A percentile compares a stretch with the other conserved stretches of the same genome.
These are phyloP conservation scores for Pimpla rufipes DNA, from an alignment of 2,888 invertebrate genomes.

Conservation along the genomic window DNA sequence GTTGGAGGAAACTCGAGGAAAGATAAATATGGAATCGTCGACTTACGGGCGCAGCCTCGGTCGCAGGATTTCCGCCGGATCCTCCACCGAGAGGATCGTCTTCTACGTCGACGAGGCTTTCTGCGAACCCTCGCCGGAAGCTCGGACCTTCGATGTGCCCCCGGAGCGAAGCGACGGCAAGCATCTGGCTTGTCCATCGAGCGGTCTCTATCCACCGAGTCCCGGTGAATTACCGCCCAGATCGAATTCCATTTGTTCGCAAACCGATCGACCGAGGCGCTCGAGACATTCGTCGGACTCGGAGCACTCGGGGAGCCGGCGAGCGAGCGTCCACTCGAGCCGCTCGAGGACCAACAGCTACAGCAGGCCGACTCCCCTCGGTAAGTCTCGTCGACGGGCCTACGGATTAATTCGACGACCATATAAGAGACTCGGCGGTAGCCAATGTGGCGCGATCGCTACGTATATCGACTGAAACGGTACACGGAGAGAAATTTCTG, in stretches of 20 bases:
- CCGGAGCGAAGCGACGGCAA: constrained; percentile 54
- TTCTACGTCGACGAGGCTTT: constrained; percentile 77
- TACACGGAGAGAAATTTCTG: no score
- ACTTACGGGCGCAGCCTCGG: constrained; percentile 49
- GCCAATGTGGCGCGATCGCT: no score
- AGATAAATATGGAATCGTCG: constrained; percentile 48
- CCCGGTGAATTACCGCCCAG: constrained; percentile 57
- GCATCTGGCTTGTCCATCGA: constrained; percentile 40
- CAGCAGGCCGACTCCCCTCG: constrained; percentile 81
- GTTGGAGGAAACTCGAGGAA: no score
- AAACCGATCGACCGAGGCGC: constrained; percentile 72
- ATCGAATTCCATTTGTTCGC: constrained; percentile 70
- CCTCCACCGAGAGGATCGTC: constrained; percentile 78
- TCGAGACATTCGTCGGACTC: constrained; percentile 74
- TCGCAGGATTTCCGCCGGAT: constrained; percentile 70
- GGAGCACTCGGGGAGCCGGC: constrained; percentile 76
- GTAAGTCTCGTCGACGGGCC: constrained; percentile 71
- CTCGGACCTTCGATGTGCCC: constrained; percentile 56
- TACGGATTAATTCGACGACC: background rate
- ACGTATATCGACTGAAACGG: no score
- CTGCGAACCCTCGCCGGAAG: constrained; percentile 53
- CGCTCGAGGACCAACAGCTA: constrained; percentile 80
- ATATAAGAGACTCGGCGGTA: no score
- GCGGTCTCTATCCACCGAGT: constrained; percentile 69
- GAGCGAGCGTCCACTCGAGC: constrained; percentile 77